phyloP scores from a whole-genome alignment of 64 coral and sea anemone genomes.

The Exaiptasia diaphana region DNA sequence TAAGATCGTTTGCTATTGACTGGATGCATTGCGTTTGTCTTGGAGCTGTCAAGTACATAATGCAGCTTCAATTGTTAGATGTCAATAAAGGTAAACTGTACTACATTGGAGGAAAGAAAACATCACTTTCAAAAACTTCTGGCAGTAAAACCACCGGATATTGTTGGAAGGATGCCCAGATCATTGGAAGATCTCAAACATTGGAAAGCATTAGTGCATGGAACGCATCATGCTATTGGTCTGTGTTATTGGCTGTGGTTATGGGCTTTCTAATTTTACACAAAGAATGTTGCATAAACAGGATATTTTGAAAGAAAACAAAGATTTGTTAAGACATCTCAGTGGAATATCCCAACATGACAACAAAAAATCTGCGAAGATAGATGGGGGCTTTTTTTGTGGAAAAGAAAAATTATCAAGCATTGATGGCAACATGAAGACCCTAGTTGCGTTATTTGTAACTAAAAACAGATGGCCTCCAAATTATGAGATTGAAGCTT shows the following conservation, averaged over 20 bases:
- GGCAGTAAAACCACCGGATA: conserved; percentile 47
- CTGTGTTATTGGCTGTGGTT: conserved; percentile 32
- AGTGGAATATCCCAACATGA: too few relatives aligned
- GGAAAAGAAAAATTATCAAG: conserved; percentile 8
- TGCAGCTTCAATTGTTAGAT: background rate
- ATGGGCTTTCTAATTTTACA: conserved; percentile 32
- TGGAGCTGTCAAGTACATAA: conserved; percentile 48
- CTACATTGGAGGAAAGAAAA: conserved; percentile 10
- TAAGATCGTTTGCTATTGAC: conserved; percentile 43
- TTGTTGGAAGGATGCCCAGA: conserved; percentile 22
- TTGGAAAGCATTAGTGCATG: conserved; percentile 64
- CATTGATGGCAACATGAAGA: conserved; percentile 2
- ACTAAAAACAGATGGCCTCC: background rate
- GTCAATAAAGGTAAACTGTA: conserved; percentile 35
- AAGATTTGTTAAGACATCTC: conserved; percentile 22
- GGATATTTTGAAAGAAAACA: conserved; percentile 4
- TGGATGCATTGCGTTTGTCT: conserved; percentile 60
- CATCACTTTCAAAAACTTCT: conserved; percentile 29
- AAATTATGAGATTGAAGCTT: conserved; percentile 45
- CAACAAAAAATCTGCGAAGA: too few relatives aligned
- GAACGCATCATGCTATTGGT: conserved; percentile 53
- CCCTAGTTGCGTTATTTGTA: conserved; percentile 10
- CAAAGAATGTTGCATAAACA: background rate
- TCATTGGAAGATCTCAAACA: conserved; percentile 24
- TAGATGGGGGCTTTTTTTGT: too few relatives aligned